Percentiles rank a stretch among this genome's conserved stretches.
Evolutionary conservation across 1,140 invertebrate species (phyloP).

Genomic region (Conus ventricosus): DNA sequence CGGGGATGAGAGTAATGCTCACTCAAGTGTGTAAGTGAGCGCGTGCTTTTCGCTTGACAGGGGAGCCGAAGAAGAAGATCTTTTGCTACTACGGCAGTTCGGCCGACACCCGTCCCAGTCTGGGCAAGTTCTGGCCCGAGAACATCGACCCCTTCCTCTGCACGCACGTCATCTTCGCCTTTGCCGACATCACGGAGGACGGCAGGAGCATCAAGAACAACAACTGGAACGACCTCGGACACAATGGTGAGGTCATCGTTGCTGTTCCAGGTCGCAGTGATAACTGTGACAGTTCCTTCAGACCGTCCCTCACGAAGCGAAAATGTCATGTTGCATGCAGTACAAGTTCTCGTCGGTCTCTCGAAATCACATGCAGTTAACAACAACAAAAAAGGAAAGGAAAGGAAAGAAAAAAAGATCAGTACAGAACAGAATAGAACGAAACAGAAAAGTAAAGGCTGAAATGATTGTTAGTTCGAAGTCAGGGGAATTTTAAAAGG

Average conservation of each 20-base stretch:
- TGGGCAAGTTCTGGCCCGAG: constrained; percentile 78
- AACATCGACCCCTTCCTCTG: constrained; percentile 84
- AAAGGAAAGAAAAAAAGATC: too few relatives aligned
- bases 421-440: too few relatives aligned
- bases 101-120: constrained; percentile 55
- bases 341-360: neutral
- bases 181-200: constrained; percentile 80
- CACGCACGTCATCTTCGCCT: constrained; percentile 88
- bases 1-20: too few relatives aligned
- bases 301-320: too few relatives aligned
- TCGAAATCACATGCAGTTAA: too few relatives aligned
- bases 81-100: constrained; percentile 70
- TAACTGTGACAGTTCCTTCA: neutral
- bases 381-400: too few relatives aligned
- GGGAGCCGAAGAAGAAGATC: constrained; percentile 47
- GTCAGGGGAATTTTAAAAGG: too few relatives aligned
- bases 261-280: constrained; percentile 35
- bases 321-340: neutral
- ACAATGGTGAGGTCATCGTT: constrained; percentile 67
- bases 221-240: constrained; percentile 71
- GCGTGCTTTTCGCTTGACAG: constrained; percentile 10
- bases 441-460: too few relatives aligned
- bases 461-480: too few relatives aligned
- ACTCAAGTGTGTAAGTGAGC: too few relatives aligned
- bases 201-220: constrained; percentile 48